These are phyloP conservation scores for Heloderma charlesbogerti DNA, from an alignment of 2,113 vertebrate genomes.

Conservation along the genomic window DNA sequence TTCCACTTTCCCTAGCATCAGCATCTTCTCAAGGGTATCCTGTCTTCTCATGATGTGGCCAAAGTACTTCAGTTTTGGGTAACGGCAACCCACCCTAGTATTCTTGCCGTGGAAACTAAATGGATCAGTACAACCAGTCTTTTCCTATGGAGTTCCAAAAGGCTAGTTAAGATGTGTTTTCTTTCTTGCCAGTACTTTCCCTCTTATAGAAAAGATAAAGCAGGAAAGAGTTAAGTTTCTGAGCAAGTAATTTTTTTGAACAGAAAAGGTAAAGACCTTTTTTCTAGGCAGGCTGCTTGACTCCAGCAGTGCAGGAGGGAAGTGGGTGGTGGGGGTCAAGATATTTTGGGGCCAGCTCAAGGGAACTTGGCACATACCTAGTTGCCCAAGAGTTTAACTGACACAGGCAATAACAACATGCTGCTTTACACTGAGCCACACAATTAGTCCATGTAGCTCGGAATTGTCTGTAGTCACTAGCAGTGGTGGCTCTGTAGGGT, in stretches of 20 bases:
- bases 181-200: not conserved
- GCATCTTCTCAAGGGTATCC: too few relatives aligned
- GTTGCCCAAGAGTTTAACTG: not conserved
- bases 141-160: not conserved
- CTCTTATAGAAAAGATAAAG: not conserved
- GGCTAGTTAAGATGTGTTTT: not conserved
- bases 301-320: not conserved
- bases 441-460: too few relatives aligned
- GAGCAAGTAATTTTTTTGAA: not conserved
- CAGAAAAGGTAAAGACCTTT: not conserved
- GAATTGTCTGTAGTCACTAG: too few relatives aligned
- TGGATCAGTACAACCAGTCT: too few relatives aligned
- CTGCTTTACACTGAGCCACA: not conserved
- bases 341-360: too few relatives aligned
- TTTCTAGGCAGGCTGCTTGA: not conserved
- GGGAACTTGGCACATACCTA: not conserved
- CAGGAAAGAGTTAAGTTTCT: not conserved
- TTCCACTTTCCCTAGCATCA: too few relatives aligned
- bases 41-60: too few relatives aligned
- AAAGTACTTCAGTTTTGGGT: too few relatives aligned
- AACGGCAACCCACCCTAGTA: too few relatives aligned
- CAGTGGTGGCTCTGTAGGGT: too few relatives aligned
- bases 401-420: not conserved
- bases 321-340: not conserved
- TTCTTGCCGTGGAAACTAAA: too few relatives aligned